Evolutionary conservation across 1,140 invertebrate species (phyloP), one percentile per base, ranked within the genome.

Genomic region (Pristionchus pacificus): DNA sequence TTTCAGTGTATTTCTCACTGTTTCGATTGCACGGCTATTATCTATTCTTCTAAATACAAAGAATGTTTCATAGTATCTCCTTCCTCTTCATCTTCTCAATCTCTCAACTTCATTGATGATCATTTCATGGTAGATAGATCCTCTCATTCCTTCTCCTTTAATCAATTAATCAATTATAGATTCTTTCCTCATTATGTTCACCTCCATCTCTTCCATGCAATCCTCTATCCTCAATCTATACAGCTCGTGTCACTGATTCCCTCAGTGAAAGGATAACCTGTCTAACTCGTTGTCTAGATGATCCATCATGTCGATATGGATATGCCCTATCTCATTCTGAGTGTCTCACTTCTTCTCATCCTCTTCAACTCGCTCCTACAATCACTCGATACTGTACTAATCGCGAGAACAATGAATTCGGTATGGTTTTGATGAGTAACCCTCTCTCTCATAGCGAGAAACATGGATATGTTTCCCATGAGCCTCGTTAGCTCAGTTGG

Each of bases 401-500:
- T 10, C 6, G 6, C 19, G 38, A 49, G 6, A 49, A 49, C 38
- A 49, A 10, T 6, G 38, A 49, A 6, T 10, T 49, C 6, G 38
- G 38, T 49, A 19, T 19, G 38, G 6, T 10, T 10, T 19, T 10
- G 6, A 6, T 49, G 38, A 10, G 38, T n/a, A n/a, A n/a, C n/a
- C n/a, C n/a, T n/a, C n/a, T n/a, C n/a, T n/a, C n/a, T n/a, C n/a
- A n/a, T n/a, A n/a, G n/a, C n/a, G n/a, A n/a, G n/a, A n/a, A n/a
- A n/a, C n/a, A n/a, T n/a, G n/a, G n/a, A n/a, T n/a, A n/a, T n/a
- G n/a, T n/a, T n/a, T n/a, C n/a, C n/a, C 38, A 49, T 49, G 38
- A 49, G 38, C 38, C 38, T 49, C 38, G 38, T 49, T 49, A 49
- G 38, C 38, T 49, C 38, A 49, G 38, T 49, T 49, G 38, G 38